Conservation (phyloP, 2,113 vertebrate species). For the Oreochromis tanganicae region DNA sequence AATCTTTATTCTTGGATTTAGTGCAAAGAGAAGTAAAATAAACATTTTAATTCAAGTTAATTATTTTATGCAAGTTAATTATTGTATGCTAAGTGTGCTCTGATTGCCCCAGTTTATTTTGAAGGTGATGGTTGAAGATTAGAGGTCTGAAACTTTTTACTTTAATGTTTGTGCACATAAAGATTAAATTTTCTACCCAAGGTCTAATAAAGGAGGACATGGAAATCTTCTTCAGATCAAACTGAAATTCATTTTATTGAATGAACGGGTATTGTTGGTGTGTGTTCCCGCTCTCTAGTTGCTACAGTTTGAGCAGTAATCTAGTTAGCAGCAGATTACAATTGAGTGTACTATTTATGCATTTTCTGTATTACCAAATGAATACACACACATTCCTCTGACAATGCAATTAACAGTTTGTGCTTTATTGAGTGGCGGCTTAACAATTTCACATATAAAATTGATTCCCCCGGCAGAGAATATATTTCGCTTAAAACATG, state of each 20-base stretch:
- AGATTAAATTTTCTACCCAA: neutral
- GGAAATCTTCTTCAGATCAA: neutral
- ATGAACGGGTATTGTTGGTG: neutral
- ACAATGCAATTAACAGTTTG: neutral
- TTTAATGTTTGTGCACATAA: neutral
- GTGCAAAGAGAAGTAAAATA: neutral
- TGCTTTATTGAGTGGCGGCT: neutral
- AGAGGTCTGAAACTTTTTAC: neutral
- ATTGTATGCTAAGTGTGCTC: neutral
- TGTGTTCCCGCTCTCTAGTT: neutral
- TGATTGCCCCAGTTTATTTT: neutral
- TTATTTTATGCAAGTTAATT: neutral
- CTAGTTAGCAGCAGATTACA: neutral
- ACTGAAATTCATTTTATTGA: neutral
- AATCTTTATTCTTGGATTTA: neutral
- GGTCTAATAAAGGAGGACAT: neutral
- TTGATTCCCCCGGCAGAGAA: neutral
- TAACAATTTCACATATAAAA: neutral
- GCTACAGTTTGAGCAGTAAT: neutral
- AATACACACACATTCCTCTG: neutral
- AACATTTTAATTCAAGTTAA: neutral
- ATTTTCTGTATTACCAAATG: neutral
- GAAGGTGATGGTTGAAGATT: neutral
- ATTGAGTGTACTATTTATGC: accelerated
- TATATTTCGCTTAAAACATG: neutral